Evolutionary conservation across 2,113 vertebrate genomes (phyloP).

Genomic region (Xenopus laevis): DNA sequence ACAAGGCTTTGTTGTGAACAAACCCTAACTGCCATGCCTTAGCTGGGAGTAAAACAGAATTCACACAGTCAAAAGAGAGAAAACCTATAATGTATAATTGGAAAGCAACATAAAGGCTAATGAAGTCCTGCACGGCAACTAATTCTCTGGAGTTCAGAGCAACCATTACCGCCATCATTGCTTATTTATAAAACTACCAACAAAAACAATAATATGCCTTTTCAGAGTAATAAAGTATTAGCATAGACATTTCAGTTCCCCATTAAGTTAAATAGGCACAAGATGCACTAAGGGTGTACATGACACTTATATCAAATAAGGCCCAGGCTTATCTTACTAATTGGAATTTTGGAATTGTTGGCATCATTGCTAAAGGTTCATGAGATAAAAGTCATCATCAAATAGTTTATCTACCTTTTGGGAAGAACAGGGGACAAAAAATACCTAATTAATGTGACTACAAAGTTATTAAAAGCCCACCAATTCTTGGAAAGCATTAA

Average conservation of each 20-base stretch:
- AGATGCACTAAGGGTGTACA: background rate
- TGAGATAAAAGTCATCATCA: conserved; percentile 10
- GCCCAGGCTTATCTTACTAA: background rate
- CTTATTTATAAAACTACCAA: too few species aligned
- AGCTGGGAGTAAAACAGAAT: background rate
- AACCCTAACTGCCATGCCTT: background rate
- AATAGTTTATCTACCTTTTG: background rate
- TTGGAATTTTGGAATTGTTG: background rate
- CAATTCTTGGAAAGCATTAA: conserved; percentile 34
- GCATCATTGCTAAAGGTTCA: conserved; percentile 1
- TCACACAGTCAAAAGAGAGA: background rate
- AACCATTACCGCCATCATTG: too few species aligned
- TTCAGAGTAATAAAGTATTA: too few species aligned
- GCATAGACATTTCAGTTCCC: too few species aligned
- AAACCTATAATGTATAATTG: background rate
- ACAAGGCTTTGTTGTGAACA: background rate
- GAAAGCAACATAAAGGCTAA: background rate
- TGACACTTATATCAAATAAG: conserved; percentile 1
- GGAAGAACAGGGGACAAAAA: background rate
- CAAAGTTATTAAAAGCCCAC: conserved; percentile 2
- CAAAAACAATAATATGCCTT: too few species aligned
- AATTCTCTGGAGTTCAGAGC: background rate
- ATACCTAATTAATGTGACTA: conserved; percentile 10
- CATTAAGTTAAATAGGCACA: too few species aligned
- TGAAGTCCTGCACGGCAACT: background rate